Conservation (phyloP, 2,113 vertebrate species). For the Pionites leucogaster region DNA sequence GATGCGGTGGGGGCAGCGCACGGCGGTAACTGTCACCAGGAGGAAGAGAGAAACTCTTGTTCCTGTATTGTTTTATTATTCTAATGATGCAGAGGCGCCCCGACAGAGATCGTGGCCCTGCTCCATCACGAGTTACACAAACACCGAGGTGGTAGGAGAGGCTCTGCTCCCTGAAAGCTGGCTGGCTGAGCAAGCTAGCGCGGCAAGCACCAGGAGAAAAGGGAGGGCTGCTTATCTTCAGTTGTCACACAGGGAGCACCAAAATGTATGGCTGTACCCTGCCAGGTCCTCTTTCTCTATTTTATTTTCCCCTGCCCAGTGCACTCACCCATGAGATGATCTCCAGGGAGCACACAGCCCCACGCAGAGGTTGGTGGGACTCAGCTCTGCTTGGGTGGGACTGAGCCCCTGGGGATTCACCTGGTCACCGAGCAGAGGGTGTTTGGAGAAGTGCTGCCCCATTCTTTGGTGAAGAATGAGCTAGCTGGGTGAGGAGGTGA, state of each 20-base stretch:
- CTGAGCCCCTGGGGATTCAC: background rate
- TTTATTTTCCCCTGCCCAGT: background rate
- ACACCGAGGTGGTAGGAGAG: background rate
- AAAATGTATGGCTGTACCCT: background rate
- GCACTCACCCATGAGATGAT: background rate
- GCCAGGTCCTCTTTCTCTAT: background rate
- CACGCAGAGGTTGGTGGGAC: background rate
- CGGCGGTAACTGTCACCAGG: background rate
- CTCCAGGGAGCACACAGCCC: background rate
- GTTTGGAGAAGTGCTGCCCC: background rate
- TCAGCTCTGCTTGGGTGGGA: background rate
- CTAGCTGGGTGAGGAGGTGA: background rate
- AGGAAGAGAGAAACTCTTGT: background rate
- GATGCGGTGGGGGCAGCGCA: background rate
- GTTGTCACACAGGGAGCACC: background rate
- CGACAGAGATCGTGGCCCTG: background rate
- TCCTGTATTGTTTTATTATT: conserved; percentile 22
- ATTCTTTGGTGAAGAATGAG: background rate
- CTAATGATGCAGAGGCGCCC: background rate
- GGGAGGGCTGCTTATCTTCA: conserved; percentile 4
- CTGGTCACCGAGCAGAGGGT: background rate
- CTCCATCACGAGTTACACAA: background rate
- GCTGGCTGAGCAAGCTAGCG: background rate
- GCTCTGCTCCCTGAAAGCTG: background rate
- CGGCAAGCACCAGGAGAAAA: background rate